phyloP scores from a whole-genome alignment of 2,888 invertebrate species.

The Uropetala carovei region DNA sequence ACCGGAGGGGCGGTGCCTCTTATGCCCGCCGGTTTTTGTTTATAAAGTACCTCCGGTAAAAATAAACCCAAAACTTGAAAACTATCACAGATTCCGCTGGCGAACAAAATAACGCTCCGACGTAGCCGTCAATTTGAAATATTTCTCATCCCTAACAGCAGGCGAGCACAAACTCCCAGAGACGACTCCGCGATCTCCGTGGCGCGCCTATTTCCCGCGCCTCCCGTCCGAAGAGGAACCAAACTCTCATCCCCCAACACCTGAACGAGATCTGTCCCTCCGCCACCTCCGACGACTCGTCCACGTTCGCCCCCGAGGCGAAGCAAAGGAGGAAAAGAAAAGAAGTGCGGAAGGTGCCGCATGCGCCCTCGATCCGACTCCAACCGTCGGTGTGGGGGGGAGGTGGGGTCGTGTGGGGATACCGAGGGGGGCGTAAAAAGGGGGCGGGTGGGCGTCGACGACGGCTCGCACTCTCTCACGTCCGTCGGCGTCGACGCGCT shows the following conservation, averaged over 20 bases:
- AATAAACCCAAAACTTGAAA: background rate
- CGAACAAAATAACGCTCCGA: background rate
- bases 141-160: background rate
- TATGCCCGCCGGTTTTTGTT: background rate
- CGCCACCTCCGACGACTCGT: background rate
- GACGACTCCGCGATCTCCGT: background rate
- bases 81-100: conserved; percentile 1
- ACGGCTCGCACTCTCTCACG: too few species aligned
- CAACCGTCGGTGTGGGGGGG: background rate
- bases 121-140: too few species aligned
- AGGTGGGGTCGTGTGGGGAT: background rate
- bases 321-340: background rate
- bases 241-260: background rate
- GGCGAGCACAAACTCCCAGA: background rate
- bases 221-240: background rate
- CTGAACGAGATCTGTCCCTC: background rate
- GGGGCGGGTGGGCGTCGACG: too few species aligned
- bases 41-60: background rate
- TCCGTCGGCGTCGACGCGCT: background rate
- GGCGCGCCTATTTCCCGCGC: background rate
- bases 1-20: background rate
- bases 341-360: background rate
- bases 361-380: conserved; percentile 6
- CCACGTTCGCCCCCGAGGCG: conserved; percentile 10
- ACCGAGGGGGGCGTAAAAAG: too few species aligned